Evolutionary conservation across 2,888 invertebrate genomes (phyloP).

Genomic region (Mythimna pallens): DNA sequence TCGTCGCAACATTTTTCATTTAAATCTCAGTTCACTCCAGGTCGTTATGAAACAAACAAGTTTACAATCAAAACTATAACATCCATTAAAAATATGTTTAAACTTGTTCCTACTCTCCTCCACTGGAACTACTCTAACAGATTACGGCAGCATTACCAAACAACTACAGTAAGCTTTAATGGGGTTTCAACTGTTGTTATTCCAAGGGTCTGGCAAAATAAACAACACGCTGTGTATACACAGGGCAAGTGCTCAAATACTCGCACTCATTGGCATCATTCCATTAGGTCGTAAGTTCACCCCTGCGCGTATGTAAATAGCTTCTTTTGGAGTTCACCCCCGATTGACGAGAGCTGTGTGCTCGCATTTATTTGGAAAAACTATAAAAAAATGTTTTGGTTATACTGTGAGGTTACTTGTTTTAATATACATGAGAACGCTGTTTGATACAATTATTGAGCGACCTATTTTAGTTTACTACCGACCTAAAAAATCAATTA

Average conservation of each 20-base stretch:
- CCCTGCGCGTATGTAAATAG: constrained; percentile 58
- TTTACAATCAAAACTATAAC: constrained; percentile 15
- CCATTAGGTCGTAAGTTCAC: constrained; percentile 62
- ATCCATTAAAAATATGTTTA: constrained; percentile 1
- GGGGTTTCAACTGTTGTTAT: constrained; percentile 52
- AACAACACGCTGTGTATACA: constrained; percentile 56
- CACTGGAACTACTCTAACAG: constrained; percentile 29
- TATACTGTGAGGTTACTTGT: constrained; percentile 3
- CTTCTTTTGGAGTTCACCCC: constrained; percentile 41
- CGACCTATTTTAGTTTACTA: constrained; percentile 2
- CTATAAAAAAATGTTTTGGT: constrained; percentile 18
- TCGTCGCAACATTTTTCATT: neutral
- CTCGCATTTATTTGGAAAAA: constrained; percentile 39
- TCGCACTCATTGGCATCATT: constrained; percentile 57
- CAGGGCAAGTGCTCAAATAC: constrained; percentile 47
- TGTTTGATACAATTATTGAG: constrained; percentile 5
- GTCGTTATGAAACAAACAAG: neutral
- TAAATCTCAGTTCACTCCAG: neutral
- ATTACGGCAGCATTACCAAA: constrained; percentile 41
- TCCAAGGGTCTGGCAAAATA: constrained; percentile 55
- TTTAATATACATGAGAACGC: neutral
- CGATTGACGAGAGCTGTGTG: constrained; percentile 40
- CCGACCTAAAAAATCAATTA: neutral
- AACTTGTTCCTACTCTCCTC: constrained; percentile 1
- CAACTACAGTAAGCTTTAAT: constrained; percentile 51